Conservation (phyloP, 2,888 invertebrate genomes). For the Brenthis hecate region DNA sequence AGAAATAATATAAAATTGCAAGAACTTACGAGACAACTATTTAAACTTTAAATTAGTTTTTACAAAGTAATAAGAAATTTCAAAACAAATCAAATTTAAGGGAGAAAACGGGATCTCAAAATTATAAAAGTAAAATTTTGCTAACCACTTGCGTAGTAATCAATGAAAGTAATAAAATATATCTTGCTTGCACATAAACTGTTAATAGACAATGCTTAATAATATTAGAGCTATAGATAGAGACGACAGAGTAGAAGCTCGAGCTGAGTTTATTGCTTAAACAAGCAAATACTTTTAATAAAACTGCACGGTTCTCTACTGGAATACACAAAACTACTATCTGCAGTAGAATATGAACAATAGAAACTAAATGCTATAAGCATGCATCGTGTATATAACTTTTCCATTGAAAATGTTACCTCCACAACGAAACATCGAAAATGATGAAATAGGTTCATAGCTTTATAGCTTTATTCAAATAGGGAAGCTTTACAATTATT, state of each 20-base stretch:
- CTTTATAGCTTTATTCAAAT: conserved; percentile 9
- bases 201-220: not conserved
- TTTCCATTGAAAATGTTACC: conserved; percentile 17
- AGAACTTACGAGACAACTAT: too few species aligned
- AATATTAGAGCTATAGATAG: conserved; percentile 2
- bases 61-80: too few species aligned
- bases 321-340: conserved; percentile 16
- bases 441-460: conserved; percentile 13
- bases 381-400: conserved; percentile 15
- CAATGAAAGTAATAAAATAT: not conserved
- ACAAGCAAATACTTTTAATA: conserved; percentile 16
- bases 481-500: not conserved
- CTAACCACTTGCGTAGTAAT: too few species aligned
- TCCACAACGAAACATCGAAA: conserved; percentile 6
- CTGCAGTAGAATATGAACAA: conserved; percentile 13
- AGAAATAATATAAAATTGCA: too few species aligned
- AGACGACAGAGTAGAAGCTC: not conserved
- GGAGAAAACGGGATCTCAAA: too few species aligned
- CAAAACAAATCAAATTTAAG: too few species aligned
- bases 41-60: too few species aligned
- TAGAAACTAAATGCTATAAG: conserved; percentile 18
- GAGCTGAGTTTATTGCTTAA: conserved; percentile 1
- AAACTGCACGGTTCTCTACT: conserved; percentile 9
- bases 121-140: too few species aligned
- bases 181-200: not conserved